Conservation (phyloP, 1,140 invertebrate genomes). For the Vollenhovia emeryi region DNA sequence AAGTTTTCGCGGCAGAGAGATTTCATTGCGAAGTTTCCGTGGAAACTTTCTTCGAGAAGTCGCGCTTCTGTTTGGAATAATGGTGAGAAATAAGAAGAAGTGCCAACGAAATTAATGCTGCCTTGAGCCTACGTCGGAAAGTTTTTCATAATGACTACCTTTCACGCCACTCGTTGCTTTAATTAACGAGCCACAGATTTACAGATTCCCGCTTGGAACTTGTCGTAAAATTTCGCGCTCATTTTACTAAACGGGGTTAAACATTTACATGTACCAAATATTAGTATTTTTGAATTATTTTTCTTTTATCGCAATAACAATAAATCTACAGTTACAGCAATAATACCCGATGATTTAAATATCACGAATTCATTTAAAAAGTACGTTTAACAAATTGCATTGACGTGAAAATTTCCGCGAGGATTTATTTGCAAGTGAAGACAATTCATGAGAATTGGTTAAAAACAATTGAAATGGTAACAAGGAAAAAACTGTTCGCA, state of each 20-base stretch:
- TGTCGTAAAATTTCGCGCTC: conserved; percentile 17
- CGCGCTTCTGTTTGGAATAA: not conserved
- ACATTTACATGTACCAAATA: not conserved
- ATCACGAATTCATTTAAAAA: not conserved
- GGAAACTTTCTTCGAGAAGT: conserved; percentile 12
- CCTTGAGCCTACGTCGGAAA: not conserved
- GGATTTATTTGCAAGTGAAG: not conserved
- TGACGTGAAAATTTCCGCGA: not conserved
- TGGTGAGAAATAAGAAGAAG: not conserved
- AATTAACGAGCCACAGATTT: conserved; percentile 42
- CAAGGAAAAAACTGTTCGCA: not conserved
- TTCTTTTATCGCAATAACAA: not conserved
- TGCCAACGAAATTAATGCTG: not conserved
- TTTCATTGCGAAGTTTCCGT: conserved; percentile 9
- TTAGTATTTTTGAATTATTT: not conserved
- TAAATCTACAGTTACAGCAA: not conserved
- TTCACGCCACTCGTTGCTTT: not conserved
- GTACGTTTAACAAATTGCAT: conserved; percentile 1
- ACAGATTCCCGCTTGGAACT: not conserved
- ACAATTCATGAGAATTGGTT: not conserved
- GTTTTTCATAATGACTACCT: not conserved
- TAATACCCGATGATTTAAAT: conserved; percentile 1
- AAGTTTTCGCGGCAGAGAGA: not conserved
- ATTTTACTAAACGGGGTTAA: not conserved
- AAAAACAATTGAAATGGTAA: too few relatives aligned